Evolutionary conservation across 1,140 invertebrate genomes (phyloP), one percentile per base, ranked within the genome.

Genomic region (Parasteatoda tepidariorum): DNA sequence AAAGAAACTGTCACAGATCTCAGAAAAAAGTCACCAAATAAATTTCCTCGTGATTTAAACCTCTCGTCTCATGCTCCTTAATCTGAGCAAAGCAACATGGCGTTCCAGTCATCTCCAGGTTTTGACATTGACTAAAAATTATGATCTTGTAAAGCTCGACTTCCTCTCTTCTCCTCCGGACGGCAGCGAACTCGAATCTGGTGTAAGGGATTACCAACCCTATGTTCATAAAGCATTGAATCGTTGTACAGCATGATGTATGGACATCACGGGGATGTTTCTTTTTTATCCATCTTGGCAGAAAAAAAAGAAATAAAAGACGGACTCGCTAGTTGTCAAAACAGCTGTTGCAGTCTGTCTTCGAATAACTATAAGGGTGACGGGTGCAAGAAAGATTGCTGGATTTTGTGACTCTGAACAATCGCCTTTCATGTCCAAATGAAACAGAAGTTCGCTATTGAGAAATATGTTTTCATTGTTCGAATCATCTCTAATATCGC

Each of bases 321-420:
- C 33, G 41, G 28, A 71, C 41, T 30, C 30, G 48, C 68, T 28
- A 71, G 26, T 71, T 71, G 68, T 71, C 68, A 71, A 71, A 71
- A 71, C 68, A 71, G 68, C 68, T 71, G 68, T 71, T 57, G 68
- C 28, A 18, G 31, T 66, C 62, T 66, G 62, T 66, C 62, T 22
- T 34, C 62, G 62, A n/a, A 34, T 31, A 66, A 66, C 30, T 5
- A 66, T 7, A 18, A 18, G 62, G 18, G 24, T 31, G 30, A 18
- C 15, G 34, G 34, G n/a, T n/a, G n/a, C n/a, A n/a, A n/a, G n/a
- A n/a, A n/a, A n/a, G n/a, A n/a, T n/a, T n/a, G n/a, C n/a, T n/a
- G n/a, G n/a, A n/a, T n/a, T n/a, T n/a, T n/a, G n/a, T n/a, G n/a
- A n/a, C n/a, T n/a, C n/a, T n/a, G n/a, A n/a, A n/a, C n/a, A n/a